Conservation (phyloP, 2,888 invertebrate species). For the Latrodectus elegans region DNA sequence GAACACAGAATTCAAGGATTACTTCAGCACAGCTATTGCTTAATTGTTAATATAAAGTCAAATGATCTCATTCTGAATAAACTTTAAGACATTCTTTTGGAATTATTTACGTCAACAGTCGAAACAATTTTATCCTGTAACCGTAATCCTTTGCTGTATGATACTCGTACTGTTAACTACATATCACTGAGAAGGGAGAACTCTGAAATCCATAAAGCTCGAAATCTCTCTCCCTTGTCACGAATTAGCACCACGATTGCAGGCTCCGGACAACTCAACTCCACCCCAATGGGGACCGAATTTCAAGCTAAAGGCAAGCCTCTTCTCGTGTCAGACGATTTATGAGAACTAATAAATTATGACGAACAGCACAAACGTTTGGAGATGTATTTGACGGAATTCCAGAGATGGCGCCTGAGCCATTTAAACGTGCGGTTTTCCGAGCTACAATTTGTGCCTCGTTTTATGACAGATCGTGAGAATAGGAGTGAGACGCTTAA, state of each 20-base stretch:
- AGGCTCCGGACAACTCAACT: slow-evolving; percentile 45
- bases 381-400: slow-evolving; percentile 29
- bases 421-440: slow-evolving; percentile 23
- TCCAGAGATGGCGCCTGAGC: slow-evolving; percentile 18
- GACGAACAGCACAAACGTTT: slow-evolving; percentile 32
- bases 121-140: not conserved
- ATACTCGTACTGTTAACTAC: not conserved
- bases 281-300: slow-evolving; percentile 2
- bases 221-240: slow-evolving; percentile 16
- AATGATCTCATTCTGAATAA: not conserved
- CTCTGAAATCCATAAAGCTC: slow-evolving; percentile 29
- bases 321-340: slow-evolving; percentile 41
- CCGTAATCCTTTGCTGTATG: not conserved
- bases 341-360: slow-evolving; percentile 52
- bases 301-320: slow-evolving; percentile 18
- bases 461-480: slow-evolving; percentile 18
- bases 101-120: not conserved
- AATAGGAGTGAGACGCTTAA: slow-evolving; percentile 1
- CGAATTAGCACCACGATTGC: slow-evolving; percentile 29
- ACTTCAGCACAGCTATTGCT: too few species aligned
- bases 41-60: not conserved
- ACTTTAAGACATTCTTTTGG: not conserved
- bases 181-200: not conserved
- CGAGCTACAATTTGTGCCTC: slow-evolving; percentile 23
- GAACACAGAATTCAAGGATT: too few species aligned